A percentile compares a stretch with the other conserved stretches of the same genome.
Evolutionary conservation across 1,140 invertebrate species (phyloP).

Genomic region (Temnothorax curvispinosus): DNA sequence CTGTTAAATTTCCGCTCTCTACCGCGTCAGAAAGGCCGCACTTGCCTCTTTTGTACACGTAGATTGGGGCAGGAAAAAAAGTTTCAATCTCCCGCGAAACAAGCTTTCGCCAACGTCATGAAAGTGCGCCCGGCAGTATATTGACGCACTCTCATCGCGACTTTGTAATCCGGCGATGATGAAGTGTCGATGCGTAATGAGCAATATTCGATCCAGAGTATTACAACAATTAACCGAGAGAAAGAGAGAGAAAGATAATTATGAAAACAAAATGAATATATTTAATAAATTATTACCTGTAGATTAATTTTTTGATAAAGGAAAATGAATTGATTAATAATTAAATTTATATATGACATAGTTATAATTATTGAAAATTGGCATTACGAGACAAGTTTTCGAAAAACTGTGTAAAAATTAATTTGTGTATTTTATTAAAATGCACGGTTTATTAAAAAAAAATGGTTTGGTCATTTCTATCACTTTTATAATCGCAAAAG

Average conservation of each 20-base stretch:
- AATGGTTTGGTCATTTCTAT: not conserved
- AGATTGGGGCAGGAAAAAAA: conserved; percentile 41
- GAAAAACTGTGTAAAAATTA: not conserved
- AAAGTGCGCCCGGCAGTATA: conserved; percentile 22
- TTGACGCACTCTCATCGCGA: not conserved
- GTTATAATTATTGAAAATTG: not conserved
- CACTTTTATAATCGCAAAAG: not conserved
- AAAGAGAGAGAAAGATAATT: not conserved
- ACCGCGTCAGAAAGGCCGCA: not conserved
- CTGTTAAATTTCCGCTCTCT: conserved; percentile 37
- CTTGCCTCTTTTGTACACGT: conserved; percentile 12
- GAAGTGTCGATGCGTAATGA: conserved; percentile 15
- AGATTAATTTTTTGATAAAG: not conserved
- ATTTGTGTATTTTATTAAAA: not conserved
- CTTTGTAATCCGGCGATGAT: conserved; percentile 20
- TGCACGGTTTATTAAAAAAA: not conserved
- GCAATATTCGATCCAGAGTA: not conserved
- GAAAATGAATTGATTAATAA: not conserved
- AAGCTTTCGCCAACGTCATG: conserved; percentile 45
- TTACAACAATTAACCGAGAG: not conserved
- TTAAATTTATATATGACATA: not conserved
- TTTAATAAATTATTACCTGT: not conserved
- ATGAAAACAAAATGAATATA: not conserved
- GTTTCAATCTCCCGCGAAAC: conserved; percentile 61
- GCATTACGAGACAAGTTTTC: not conserved